A percentile compares a stretch with the other conserved stretches of the same genome.
Evolutionary conservation across 2,888 invertebrate species (phyloP).

Genomic region (Drosophila siamana): DNA sequence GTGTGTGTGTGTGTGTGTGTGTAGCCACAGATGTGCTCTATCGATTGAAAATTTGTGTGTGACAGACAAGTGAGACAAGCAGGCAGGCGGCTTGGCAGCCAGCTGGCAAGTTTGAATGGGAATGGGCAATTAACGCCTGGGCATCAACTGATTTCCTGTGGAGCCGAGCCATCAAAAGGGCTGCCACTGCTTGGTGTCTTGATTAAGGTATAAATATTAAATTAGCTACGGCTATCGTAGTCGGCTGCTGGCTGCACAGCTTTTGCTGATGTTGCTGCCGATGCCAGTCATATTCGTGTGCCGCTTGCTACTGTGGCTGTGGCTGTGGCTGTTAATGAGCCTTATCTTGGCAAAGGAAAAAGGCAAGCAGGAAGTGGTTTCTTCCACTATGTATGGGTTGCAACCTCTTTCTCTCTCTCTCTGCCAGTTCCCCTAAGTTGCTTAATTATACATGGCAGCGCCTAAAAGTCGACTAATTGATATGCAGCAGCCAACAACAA

Average conservation of each 20-base stretch:
- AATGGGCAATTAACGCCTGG: conserved; percentile 79
- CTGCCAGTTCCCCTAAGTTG: conserved; percentile 35
- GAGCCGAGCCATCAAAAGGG: conserved; percentile 56
- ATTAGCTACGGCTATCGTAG: conserved; percentile 57
- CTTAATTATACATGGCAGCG: conserved; percentile 80
- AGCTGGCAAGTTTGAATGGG: conserved; percentile 69
- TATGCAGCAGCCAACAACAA: conserved; percentile 60
- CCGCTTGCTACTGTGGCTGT: conserved; percentile 2
- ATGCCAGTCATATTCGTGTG: conserved; percentile 12
- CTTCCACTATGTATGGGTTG: conserved; percentile 10
- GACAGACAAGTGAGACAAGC: conserved; percentile 53
- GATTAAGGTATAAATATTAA: conserved; percentile 82
- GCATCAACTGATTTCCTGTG: conserved; percentile 68
- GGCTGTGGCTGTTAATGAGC: conserved; percentile 62
- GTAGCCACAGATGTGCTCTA: conserved; percentile 71
- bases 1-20: conserved; percentile 22
- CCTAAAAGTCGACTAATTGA: conserved; percentile 80
- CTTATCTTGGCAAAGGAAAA: conserved; percentile 55
- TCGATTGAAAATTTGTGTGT: conserved; percentile 76
- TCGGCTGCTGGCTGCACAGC: conserved; percentile 22
- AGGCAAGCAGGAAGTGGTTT: conserved; percentile 66
- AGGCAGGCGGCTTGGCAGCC: conserved; percentile 19
- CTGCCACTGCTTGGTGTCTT: conserved; percentile 47
- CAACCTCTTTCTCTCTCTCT: neutral
- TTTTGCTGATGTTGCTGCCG: conserved; percentile 33